Percentiles rank a stretch among this genome's conserved stretches.
phyloP scores from a whole-genome alignment of 2,113 vertebrate species.

The Emydocephalus ijimae region DNA sequence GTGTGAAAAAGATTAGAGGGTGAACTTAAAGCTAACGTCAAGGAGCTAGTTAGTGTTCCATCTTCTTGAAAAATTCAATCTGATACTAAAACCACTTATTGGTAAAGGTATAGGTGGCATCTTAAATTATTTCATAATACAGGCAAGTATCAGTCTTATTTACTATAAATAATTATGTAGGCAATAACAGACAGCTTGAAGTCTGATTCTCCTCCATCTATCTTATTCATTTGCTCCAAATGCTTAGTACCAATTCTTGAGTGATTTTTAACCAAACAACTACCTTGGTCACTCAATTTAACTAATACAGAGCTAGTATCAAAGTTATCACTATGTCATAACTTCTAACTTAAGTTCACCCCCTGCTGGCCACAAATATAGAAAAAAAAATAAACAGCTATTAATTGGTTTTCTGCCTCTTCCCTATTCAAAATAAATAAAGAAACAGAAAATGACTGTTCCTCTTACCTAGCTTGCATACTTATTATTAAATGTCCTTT shows the following conservation, averaged over 20 bases:
- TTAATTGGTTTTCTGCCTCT: background rate
- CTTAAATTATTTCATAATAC: slow-evolving; percentile 14
- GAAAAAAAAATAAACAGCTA: background rate
- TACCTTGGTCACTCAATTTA: background rate
- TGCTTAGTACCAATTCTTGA: background rate
- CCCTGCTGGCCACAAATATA: slow-evolving; percentile 54
- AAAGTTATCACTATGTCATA: background rate
- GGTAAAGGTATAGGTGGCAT: background rate
- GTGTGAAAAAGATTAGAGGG: background rate
- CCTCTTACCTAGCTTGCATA: background rate
- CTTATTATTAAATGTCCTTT: background rate
- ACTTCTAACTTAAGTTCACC: slow-evolving; percentile 51
- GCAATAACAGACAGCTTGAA: background rate
- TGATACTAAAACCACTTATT: background rate
- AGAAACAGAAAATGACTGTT: background rate
- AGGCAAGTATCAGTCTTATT: background rate
- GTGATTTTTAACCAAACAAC: background rate
- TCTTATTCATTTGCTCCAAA: background rate
- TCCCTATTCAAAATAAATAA: background rate
- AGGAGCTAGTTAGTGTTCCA: background rate
- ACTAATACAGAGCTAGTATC: rapidly evolving
- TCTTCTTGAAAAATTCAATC: background rate
- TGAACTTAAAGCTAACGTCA: background rate
- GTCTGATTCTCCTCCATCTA: background rate
- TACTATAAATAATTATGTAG: rapidly evolving